Percentiles rank a stretch among this genome's conserved stretches.
phyloP scores from a whole-genome alignment of 2,797 vertebrate genomes.

The Channa striata region DNA sequence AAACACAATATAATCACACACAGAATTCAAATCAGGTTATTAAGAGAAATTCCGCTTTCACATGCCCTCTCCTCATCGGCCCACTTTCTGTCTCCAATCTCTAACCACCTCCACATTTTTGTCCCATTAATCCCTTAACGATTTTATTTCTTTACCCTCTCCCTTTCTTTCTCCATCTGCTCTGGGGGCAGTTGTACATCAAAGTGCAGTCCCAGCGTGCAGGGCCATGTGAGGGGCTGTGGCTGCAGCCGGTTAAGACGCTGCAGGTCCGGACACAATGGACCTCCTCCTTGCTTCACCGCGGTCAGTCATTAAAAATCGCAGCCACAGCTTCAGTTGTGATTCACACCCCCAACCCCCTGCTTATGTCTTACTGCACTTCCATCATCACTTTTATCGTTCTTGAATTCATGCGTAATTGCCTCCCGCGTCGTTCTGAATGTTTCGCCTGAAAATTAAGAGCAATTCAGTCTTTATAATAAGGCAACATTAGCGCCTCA shows the following conservation, averaged over 20 bases:
- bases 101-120: not conserved
- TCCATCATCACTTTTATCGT: slow-evolving; percentile 44
- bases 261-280: slow-evolving; percentile 64
- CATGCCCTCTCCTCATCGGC: not conserved
- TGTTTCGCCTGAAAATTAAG: slow-evolving; percentile 28
- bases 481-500: slow-evolving; percentile 17
- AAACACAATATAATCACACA: not conserved
- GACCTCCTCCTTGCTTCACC: slow-evolving; percentile 65
- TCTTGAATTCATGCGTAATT: slow-evolving; percentile 57
- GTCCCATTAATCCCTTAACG: slow-evolving; percentile 29
- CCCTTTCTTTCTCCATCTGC: slow-evolving; percentile 51
- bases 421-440: slow-evolving; percentile 30
- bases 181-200: slow-evolving; percentile 58
- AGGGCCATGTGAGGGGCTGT: slow-evolving; percentile 43
- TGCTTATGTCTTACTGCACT: slow-evolving; percentile 25
- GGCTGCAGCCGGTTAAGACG: slow-evolving; percentile 44
- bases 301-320: slow-evolving; percentile 71
- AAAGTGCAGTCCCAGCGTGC: slow-evolving; percentile 52
- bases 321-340: slow-evolving; percentile 56
- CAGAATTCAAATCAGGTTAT: not conserved
- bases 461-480: slow-evolving; percentile 35
- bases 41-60: slow-evolving; percentile 3
- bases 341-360: slow-evolving; percentile 55
- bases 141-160: slow-evolving; percentile 39
- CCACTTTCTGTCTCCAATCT: not conserved